These are phyloP conservation scores for Semnopithecus entellus DNA, from an alignment of 2,113 vertebrate species.

Conservation along the genomic window DNA sequence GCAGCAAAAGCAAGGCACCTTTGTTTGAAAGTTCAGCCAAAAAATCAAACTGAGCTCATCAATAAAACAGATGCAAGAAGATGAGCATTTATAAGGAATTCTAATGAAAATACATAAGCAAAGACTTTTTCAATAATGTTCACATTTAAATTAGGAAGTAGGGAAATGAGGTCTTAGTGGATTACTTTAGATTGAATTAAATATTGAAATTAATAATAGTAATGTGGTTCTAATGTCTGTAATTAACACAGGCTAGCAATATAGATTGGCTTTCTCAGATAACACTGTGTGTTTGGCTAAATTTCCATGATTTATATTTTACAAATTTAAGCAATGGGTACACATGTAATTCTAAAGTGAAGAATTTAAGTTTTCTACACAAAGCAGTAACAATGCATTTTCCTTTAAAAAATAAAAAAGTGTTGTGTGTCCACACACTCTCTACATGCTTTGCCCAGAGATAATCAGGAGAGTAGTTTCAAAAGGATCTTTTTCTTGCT, in stretches of 20 bases:
- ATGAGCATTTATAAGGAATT: conserved; percentile 43
- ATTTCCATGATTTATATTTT: conserved; percentile 67
- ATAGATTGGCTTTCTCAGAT: conserved; percentile 66
- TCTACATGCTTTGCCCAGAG: neutral
- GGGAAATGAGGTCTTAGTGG: conserved; percentile 56
- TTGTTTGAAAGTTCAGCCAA: conserved; percentile 71
- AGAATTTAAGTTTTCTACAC: neutral
- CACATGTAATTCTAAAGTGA: conserved; percentile 13
- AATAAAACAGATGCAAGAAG: conserved; percentile 34
- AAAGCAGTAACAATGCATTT: conserved; percentile 16
- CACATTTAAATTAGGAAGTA: conserved; percentile 5
- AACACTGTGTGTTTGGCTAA: conserved; percentile 58
- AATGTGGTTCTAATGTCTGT: conserved; percentile 71
- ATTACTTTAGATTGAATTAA: conserved; percentile 53
- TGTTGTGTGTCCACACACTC: neutral
- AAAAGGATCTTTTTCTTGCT: conserved; percentile 74
- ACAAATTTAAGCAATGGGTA: conserved; percentile 50
- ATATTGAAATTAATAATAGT: conserved; percentile 70
- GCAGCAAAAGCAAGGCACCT: conserved; percentile 60
- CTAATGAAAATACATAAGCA: conserved; percentile 44
- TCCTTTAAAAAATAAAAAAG: neutral
- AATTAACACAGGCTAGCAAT: conserved; percentile 46
- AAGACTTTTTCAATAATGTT: conserved; percentile 54
- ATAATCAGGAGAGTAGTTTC: conserved; percentile 56
- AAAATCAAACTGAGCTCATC: conserved; percentile 63